Base-by-base conservation (phyloP, 2,888 invertebrate species). In the Leptogaster cylindrica region DNA sequence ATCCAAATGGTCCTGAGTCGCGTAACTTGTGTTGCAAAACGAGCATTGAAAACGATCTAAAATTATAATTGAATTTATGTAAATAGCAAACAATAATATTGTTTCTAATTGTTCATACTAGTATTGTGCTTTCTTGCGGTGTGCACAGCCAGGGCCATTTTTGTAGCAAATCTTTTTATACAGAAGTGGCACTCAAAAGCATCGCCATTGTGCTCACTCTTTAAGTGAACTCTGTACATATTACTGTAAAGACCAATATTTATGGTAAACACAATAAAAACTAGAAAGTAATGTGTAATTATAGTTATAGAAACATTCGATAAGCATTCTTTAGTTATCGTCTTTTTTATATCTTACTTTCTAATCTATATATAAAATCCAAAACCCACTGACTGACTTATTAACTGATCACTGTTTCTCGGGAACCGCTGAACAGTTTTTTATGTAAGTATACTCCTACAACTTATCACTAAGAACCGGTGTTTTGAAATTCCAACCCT, bases 71-170 rank as follows among this genome's bases (percentile, higher is more conserved):
- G 7, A 12, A 44, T 23, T 46, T 46, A 20, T 23, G 5, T 36
- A 31, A 51, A 31, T 55, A 20, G 8, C n/a, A 46, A 18, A 1
- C 25, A 7, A 23, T 7, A n/a, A n/a, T n/a, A n/a, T 36, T 8
- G 12, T 7, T 12, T 1, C 1, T 12, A 55, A 39, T n/a, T 36
- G 8, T 23, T 71, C 75, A 71, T 67, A 79, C 79, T 76, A 41
- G 76, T 77, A 61, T 79, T 79, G 67, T 79, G 79, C 52, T 76
- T 77, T 27, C 79, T 74, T 6, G 79, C 75, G 7, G 79, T 75
- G 68, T 79, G 79, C 10, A 80, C 76, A 0, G 79, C 74, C 2
- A 80, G 70, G 2, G 79, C 77, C 78, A 79, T 79, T 71, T 79
- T 77, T 0, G 78, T 75, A 8, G 65, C 65, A 28, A 75, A 80